A percentile compares a stretch with the other conserved stretches of the same genome.
These are phyloP conservation scores for Acleris holmiana DNA, from an alignment of 2,888 invertebrate species.

Conservation along the genomic window DNA sequence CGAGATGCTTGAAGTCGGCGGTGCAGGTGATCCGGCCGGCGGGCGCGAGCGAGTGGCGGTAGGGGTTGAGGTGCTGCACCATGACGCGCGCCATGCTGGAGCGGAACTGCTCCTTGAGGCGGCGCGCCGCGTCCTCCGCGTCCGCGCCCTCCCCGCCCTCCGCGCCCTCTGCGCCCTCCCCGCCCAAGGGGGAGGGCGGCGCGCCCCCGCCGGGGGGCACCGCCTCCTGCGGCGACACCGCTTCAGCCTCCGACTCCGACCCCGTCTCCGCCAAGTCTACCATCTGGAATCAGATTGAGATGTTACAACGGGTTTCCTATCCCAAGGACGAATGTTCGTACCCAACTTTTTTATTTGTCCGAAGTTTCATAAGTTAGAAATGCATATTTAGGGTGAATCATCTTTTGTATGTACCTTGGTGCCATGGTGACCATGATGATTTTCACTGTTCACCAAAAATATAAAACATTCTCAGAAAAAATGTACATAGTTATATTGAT, in stretches of 20 bases:
- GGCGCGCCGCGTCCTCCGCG: conserved; percentile 83
- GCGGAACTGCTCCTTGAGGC: conserved; percentile 94
- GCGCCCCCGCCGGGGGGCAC: conserved; percentile 2
- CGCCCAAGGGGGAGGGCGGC: conserved; percentile 18
- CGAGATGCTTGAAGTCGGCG: conserved; percentile 97
- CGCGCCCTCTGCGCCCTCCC: conserved; percentile 42
- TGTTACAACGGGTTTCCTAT: not conserved
- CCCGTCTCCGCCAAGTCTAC: conserved; percentile 72
- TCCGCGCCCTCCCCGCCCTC: conserved; percentile 54
- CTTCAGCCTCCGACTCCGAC: conserved; percentile 51
- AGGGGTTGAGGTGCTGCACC: conserved; percentile 94
- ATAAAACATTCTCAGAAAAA: too few relatives aligned
- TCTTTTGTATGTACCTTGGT: too few relatives aligned
- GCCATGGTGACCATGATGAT: too few relatives aligned
- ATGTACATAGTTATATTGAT: too few relatives aligned
- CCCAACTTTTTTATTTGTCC: too few relatives aligned
- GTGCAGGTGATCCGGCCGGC: conserved; percentile 93
- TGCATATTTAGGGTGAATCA: too few relatives aligned
- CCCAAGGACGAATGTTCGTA: too few relatives aligned
- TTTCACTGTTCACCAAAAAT: too few relatives aligned
- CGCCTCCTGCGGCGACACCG: conserved; percentile 29
- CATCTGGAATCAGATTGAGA: conserved; percentile 53
- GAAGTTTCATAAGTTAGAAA: too few relatives aligned
- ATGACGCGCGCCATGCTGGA: conserved; percentile 91
- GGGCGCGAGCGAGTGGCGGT: conserved; percentile 92